phyloP scores from a whole-genome alignment of 2,113 vertebrate genomes.

The Pluvialis apricaria region DNA sequence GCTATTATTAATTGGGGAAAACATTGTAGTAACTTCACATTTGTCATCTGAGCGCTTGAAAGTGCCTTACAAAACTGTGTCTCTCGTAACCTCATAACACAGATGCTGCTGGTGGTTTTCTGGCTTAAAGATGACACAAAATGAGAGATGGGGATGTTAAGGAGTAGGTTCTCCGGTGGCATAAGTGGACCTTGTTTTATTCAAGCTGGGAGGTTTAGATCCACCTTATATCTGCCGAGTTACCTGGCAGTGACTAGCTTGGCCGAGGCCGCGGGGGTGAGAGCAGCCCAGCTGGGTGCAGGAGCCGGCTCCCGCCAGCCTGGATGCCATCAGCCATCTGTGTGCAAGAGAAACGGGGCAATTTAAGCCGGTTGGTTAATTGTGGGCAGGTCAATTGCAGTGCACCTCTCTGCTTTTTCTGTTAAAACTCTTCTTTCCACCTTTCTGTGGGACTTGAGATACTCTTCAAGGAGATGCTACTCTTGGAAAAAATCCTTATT shows the following conservation, averaged over 20 bases:
- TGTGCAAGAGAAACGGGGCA: not conserved
- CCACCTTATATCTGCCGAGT: too few species aligned
- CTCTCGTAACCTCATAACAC: not conserved
- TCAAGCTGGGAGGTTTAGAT: not conserved
- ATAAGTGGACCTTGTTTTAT: not conserved
- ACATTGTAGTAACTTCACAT: not conserved
- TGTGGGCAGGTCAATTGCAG: not conserved
- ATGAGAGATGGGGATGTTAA: not conserved
- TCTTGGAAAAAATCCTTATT: not conserved
- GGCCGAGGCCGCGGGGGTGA: not conserved
- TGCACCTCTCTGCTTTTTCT: not conserved
- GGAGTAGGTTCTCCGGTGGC: not conserved
- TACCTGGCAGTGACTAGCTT: too few species aligned
- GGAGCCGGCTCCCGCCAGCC: not conserved
- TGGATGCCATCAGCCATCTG: accelerated
- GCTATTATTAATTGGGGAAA: not conserved
- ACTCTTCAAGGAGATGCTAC: not conserved
- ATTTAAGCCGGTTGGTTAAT: not conserved
- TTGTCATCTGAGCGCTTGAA: not conserved
- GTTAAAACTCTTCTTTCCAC: not conserved
- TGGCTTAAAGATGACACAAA: not conserved
- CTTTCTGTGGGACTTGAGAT: not conserved
- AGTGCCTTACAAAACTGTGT: not conserved
- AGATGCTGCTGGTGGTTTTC: not conserved
- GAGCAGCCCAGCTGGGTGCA: not conserved